Percentiles rank a stretch among this genome's conserved stretches.
These are phyloP conservation scores for Antheraea mylitta DNA, from an alignment of 1,140 invertebrate genomes.

Conservation along the genomic window DNA sequence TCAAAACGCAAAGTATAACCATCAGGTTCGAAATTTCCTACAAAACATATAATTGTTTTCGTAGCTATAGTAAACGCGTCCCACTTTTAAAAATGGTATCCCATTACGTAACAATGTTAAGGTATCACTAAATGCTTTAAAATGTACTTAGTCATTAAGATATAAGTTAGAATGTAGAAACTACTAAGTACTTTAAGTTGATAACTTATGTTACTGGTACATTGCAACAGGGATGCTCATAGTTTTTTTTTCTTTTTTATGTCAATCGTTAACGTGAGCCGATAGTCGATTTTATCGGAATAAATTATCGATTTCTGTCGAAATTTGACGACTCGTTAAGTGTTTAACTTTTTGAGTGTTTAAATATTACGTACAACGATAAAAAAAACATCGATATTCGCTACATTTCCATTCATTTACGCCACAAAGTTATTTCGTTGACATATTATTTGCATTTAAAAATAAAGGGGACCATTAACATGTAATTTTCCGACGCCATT, in stretches of 20 bases:
- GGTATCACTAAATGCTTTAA: background rate
- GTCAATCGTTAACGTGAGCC: background rate
- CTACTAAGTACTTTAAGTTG: background rate
- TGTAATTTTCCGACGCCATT: constrained; percentile 1
- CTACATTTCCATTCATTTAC: background rate
- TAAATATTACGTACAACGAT: too few relatives aligned
- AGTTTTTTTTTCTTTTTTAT: background rate
- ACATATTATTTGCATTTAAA: background rate
- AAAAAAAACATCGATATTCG: too few relatives aligned
- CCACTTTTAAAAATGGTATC: background rate
- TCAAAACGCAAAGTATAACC: background rate
- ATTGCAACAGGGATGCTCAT: background rate
- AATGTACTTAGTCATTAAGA: background rate
- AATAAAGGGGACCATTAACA: background rate
- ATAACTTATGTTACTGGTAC: background rate
- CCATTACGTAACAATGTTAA: background rate
- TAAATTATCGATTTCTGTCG: background rate
- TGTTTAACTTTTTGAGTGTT: too few relatives aligned
- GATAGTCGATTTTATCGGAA: background rate
- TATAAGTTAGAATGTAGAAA: background rate
- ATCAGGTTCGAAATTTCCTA: background rate
- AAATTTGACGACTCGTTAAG: too few relatives aligned
- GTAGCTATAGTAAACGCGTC: background rate
- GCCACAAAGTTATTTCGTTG: background rate
- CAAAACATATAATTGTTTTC: background rate